Base-by-base conservation (phyloP, 37 sponge, comb jelly and placozoan genomes). In the Oopsacas minuta region DNA sequence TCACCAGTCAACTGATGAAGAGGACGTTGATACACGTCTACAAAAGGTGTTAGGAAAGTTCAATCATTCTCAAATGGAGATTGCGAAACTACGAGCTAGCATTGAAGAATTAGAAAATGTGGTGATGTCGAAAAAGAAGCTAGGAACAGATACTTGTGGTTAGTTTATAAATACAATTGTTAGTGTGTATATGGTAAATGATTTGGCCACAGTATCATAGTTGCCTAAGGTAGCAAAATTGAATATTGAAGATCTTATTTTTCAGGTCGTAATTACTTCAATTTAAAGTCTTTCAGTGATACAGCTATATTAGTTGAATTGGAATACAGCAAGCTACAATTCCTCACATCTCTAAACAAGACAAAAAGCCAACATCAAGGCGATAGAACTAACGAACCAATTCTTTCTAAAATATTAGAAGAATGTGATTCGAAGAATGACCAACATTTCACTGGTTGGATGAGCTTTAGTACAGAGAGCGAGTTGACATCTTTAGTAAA, bases 81-180 rank as follows among this genome's bases (percentile, higher is more conserved):
- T 61, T 25, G 5, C 20, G 28, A 61, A 61, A 12, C 32, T 61
- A 3, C 5, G 28, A 61, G 17, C 17, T 34, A 61, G 5, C 7
- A 3, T 61, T 5, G 75, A 61, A 32, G 28, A 12, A 61, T 20
- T 32, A 5, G 28, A 61, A n/a, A 20, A 3, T 3, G 5, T 61
- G 22, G 22, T 34, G 1, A 61, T 10, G 3, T 25, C 28, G 28
- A 61, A 12, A 61, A 61, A 61, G 75, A 61, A 25, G 75, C 28
- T 61, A 25, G 75, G 75, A 25, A 61, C 75, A 25, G 75, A 61
- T 61, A 32, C 75, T 61, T 61, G 28, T 61, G 75, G 75, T 61
- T 10, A 61, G 75, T 61, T 61, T 20, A 61, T 32, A 25, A 20
- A 61, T 12, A 20, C 22, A 32, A 61, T 20, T n/a, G 75, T 32